phyloP scores from a whole-genome alignment of 2,113 vertebrate genomes.

The Cynocephalus volans region DNA sequence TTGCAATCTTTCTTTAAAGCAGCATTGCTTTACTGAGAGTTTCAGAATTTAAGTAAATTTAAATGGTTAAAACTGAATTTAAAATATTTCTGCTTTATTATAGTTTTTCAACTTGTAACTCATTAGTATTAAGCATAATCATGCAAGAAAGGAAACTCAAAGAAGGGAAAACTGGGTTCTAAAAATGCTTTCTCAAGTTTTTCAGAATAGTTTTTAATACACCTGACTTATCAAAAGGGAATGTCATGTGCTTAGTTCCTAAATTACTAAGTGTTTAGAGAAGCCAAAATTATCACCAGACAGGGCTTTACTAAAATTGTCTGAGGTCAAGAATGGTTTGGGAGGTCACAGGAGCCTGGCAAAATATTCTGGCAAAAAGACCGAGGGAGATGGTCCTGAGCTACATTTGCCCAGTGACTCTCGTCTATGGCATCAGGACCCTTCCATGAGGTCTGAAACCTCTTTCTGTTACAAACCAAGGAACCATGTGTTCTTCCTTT shows the following conservation, averaged over 20 bases:
- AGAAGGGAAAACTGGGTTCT: neutral
- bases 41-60: conserved; percentile 38
- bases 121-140: neutral
- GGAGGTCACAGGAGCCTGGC: conserved; percentile 67
- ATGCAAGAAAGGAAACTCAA: neutral
- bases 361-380: conserved; percentile 71
- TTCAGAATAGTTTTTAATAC: conserved; percentile 71
- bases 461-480: neutral
- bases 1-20: neutral
- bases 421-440: neutral
- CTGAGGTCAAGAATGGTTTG: conserved; percentile 64
- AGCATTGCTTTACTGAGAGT: neutral
- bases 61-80: neutral
- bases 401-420: conserved; percentile 4
- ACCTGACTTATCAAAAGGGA: conserved; percentile 77
- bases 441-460: neutral
- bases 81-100: neutral
- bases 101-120: neutral
- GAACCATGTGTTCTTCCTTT: neutral
- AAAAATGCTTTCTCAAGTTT: conserved; percentile 46
- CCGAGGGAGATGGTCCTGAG: conserved; percentile 6
- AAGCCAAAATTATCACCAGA: conserved; percentile 81
- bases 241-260: conserved; percentile 74
- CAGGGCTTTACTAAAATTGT: conserved; percentile 81
- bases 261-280: conserved; percentile 78